Base-by-base conservation (phyloP, 2,797 vertebrate genomes). In the Gymnoscopelus braueri region DNA sequence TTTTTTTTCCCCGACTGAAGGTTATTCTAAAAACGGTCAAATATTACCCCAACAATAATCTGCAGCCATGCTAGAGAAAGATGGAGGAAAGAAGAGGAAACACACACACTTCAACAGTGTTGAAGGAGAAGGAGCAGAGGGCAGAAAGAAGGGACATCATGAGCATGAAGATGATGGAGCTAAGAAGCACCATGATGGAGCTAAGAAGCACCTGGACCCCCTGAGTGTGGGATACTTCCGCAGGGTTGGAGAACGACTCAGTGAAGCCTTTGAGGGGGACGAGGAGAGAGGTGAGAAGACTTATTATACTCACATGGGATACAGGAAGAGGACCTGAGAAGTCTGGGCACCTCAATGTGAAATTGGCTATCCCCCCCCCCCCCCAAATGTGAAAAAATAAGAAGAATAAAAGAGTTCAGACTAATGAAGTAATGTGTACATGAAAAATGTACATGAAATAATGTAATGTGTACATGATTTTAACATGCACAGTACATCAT, bases 191-290 rank as follows among this genome's bases (percentile, higher is more conserved):
- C 63, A 26, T 65, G 82, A 78, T 0, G 50, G 79, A 2, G 80
- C 61, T 13, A 89, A 35, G 73, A 85, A 81, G 60, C 83, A 78
- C 0, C 87, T 94, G 54, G 94, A 95, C n/a, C 75, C 87, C 3
- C 64, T 87, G 72, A 93, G 90, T 12, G 92, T 94, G 59, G 91
- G 92, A 2, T 95, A 94, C 74, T 94, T 93, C 78, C 91, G 94
- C 6, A 60, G 94, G 44, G 93, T 95, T 0, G 86, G 86, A 4
- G 93, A 93, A 3, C 71, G 90, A 63, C 88, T 95, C 23, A 49
- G 49, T 0, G 91, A 94, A 75, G 92, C 81, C n/a, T 94, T 95
- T 72, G 68, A 86, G 23, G 89, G 92, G 5, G 72, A 88, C 0
- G 93, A 94, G 58, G 94, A 94, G 69, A 90, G 49, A 92, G 93